Conservation (phyloP, 37 sponge, comb jelly and placozoan genomes). For the Ephydatia muelleri region DNA sequence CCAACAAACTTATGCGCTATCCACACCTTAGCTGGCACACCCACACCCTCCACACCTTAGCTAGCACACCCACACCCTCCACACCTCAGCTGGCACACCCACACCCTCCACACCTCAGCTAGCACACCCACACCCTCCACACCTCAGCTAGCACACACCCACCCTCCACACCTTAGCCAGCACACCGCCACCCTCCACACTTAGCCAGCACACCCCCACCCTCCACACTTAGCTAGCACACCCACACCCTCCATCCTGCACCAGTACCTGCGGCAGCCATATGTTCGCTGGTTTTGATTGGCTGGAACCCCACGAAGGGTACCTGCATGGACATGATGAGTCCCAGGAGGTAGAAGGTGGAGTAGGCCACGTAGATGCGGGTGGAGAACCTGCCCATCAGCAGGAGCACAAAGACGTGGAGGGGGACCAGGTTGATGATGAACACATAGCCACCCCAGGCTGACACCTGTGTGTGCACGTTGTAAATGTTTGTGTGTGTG, state of each 20-base stretch:
- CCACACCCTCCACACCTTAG: no score
- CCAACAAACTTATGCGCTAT: no score
- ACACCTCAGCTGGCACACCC: no score
- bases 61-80: no score
- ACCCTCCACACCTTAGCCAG: no score
- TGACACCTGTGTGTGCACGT: slow-evolving; percentile 78
- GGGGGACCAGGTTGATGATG: slow-evolving; percentile 97
- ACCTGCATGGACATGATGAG: slow-evolving; percentile 98
- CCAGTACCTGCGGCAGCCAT: slow-evolving; percentile 97
- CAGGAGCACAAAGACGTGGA: slow-evolving; percentile 91
- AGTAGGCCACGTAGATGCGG: slow-evolving; percentile 81
- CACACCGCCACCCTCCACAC: no score
- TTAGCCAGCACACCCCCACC: background rate
- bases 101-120: no score
- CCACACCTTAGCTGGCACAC: no score
- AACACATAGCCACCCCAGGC: slow-evolving; percentile 99
- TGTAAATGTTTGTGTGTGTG: slow-evolving; percentile 14
- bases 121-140: no score
- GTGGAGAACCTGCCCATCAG: slow-evolving; percentile 97
- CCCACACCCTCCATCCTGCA: background rate
- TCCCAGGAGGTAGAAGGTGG: slow-evolving; percentile 97
- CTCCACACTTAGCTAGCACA: background rate
- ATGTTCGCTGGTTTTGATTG: slow-evolving; percentile 98
- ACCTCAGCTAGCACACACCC: no score
- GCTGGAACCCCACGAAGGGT: slow-evolving; percentile 98